A percentile compares a stretch with the other conserved stretches of the same genome.
phyloP scores from a whole-genome alignment of 2,113 vertebrate genomes.

The Sisor rabdophorus region DNA sequence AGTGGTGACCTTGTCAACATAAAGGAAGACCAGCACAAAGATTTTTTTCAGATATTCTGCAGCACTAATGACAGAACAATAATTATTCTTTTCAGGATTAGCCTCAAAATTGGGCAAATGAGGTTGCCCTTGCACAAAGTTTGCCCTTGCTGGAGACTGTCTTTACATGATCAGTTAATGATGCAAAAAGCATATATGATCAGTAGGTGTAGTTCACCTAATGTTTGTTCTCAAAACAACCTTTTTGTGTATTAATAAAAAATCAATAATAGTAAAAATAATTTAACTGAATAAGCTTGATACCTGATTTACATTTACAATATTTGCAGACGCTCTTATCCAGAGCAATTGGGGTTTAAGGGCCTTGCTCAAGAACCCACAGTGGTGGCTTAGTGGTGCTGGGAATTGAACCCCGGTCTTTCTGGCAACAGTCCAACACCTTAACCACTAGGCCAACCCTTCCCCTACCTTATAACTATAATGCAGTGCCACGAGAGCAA shows the following conservation, averaged over 20 bases:
- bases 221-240: neutral
- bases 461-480: neutral
- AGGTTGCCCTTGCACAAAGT: neutral
- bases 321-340: no score
- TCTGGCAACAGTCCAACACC: no score
- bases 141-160: no score
- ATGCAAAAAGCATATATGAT: neutral
- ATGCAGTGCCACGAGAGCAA: neutral
- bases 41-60: slow-evolving; percentile 32
- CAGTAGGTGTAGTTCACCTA: neutral
- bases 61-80: slow-evolving; percentile 33
- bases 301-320: no score
- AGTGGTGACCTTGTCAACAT: slow-evolving; percentile 37
- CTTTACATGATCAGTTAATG: neutral
- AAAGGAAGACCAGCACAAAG: slow-evolving; percentile 21
- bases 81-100: slow-evolving; percentile 38
- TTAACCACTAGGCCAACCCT: no score
- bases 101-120: neutral
- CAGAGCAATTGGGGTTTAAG: no score
- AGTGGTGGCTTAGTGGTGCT: no score
- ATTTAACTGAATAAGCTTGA: neutral
- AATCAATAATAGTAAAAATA: neutral
- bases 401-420: no score
- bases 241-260: neutral
- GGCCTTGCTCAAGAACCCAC: no score